Evolutionary conservation across 2,113 vertebrate genomes (phyloP).

Genomic region (Passer montanus): DNA sequence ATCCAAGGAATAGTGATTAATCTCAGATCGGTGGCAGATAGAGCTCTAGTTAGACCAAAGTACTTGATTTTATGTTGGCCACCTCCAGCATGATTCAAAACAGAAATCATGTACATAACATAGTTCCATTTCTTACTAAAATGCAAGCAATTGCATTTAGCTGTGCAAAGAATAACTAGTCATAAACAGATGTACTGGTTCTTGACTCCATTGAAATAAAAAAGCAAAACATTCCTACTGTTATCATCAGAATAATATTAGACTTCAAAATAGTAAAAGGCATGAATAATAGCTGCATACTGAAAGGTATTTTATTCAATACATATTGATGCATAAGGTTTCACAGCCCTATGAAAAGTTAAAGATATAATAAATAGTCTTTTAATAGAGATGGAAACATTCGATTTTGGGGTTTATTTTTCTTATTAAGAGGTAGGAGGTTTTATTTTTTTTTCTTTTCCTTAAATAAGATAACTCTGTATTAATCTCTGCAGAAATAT

Average conservation of each 20-base stretch:
- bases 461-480: neutral
- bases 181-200: neutral
- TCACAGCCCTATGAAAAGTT: neutral
- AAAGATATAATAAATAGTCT: neutral
- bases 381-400: neutral
- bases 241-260: neutral
- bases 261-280: neutral
- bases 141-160: neutral
- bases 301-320: neutral
- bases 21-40: neutral
- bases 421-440: neutral
- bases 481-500: neutral
- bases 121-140: neutral
- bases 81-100: neutral
- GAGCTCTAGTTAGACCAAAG: neutral
- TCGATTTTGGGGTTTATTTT: neutral
- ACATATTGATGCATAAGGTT: neutral
- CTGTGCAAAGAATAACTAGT: neutral
- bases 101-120: neutral
- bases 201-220: neutral
- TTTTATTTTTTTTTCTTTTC: neutral
- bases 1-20: neutral
- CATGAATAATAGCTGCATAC: neutral
- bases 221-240: neutral
- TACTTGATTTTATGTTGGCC: neutral